A percentile compares a stretch with the other conserved stretches of the same genome.
Conservation (phyloP, 1,140 invertebrate genomes). For the Lucilia sericata region DNA sequence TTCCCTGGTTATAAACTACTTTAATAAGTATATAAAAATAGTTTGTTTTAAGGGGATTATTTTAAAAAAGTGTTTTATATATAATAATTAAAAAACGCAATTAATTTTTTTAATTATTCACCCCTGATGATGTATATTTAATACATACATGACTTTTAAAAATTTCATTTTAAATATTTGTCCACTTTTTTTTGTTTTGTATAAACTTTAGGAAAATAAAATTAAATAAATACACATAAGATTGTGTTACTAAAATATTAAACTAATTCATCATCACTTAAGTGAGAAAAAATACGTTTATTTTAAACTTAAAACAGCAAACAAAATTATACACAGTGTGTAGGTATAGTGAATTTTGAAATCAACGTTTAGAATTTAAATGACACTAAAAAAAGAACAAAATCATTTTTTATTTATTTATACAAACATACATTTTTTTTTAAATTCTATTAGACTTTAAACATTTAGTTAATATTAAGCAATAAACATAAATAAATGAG, state of each 20-base stretch:
- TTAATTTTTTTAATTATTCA: not conserved
- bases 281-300: not conserved
- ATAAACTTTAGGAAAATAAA: not conserved
- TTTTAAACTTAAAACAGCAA: not conserved
- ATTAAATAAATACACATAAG: not conserved
- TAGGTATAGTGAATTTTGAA: not conserved
- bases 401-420: not conserved
- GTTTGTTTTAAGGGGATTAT: no score
- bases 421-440: not conserved
- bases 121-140: not conserved
- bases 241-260: not conserved
- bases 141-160: not conserved
- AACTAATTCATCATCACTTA: not conserved
- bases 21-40: no score
- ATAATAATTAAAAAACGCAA: not conserved
- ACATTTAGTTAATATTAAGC: not conserved
- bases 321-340: no score
- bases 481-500: not conserved
- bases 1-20: no score
- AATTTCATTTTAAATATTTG: not conserved
- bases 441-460: not conserved
- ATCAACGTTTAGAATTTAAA: not conserved
- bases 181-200: not conserved
- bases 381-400: no score
- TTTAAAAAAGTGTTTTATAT: not conserved